Conservation (phyloP, 1,140 invertebrate genomes). For the Saccostrea glomerata region DNA sequence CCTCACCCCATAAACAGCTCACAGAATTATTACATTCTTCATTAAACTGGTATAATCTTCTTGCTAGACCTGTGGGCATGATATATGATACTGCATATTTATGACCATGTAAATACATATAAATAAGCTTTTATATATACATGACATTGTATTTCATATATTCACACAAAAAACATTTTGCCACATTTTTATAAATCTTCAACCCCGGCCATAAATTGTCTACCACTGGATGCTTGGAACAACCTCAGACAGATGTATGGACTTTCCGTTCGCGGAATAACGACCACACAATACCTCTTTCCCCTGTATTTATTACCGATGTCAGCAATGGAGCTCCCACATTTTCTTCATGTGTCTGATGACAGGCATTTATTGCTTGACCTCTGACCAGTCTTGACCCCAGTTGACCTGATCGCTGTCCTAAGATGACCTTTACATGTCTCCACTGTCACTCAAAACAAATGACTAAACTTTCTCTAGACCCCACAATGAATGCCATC, state of each 20-base stretch:
- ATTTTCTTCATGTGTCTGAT: slow-evolving; percentile 12
- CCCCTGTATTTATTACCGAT: not conserved
- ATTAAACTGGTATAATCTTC: not conserved
- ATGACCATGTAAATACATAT: not conserved
- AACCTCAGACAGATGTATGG: not conserved
- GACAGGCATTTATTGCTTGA: slow-evolving; percentile 26
- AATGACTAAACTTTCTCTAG: not conserved
- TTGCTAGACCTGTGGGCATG: not conserved
- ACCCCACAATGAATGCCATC: not conserved
- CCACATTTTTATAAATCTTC: not conserved
- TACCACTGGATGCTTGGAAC: not conserved
- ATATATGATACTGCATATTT: not conserved
- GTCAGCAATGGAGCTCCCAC: not conserved
- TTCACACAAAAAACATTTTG: not conserved
- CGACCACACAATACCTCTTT: not conserved
- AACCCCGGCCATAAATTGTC: not conserved
- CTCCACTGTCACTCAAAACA: slow-evolving; percentile 1
- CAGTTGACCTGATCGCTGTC: slow-evolving; percentile 20
- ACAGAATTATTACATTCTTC: not conserved
- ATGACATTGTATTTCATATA: not conserved
- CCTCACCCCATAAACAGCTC: not conserved
- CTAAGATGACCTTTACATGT: not conserved
- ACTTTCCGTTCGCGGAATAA: not conserved
- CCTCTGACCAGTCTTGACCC: slow-evolving; percentile 4
- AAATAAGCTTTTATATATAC: slow-evolving; percentile 3